Evolutionary conservation across 2,113 vertebrate genomes (phyloP).

Genomic region (Butorides virescens): DNA sequence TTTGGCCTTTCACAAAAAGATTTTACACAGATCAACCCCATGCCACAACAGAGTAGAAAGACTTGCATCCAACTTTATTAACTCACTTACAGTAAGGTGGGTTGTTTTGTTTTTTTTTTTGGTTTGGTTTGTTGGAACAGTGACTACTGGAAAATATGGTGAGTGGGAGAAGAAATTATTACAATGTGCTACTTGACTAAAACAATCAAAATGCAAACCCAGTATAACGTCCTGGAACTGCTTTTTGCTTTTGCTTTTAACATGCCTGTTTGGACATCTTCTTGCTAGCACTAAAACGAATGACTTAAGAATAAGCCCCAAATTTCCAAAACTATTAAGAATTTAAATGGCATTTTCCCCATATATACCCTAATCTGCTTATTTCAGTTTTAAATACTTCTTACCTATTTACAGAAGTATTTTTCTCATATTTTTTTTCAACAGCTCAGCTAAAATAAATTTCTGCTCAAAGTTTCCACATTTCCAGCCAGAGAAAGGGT

Average conservation of each 20-base stretch:
- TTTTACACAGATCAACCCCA: fast-evolving
- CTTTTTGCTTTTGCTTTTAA: background rate
- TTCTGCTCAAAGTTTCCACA: conserved; percentile 1
- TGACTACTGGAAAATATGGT: background rate
- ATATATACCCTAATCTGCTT: background rate
- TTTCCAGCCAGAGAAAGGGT: background rate
- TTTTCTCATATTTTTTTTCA: background rate
- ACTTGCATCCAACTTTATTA: background rate
- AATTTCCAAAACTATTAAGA: background rate
- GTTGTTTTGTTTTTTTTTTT: background rate
- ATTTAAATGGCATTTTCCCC: background rate
- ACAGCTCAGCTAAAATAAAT: background rate
- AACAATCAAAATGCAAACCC: conserved; percentile 2
- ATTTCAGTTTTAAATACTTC: background rate
- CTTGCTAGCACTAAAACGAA: background rate
- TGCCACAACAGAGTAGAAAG: background rate
- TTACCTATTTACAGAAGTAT: background rate
- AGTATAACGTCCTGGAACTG: background rate
- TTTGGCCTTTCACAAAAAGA: background rate
- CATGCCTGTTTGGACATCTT: background rate
- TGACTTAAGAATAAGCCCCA: background rate
- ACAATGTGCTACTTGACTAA: background rate
- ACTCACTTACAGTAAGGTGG: background rate
- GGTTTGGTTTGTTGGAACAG: background rate
- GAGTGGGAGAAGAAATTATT: background rate